Evolutionary conservation across 2,797 vertebrate genomes (phyloP).

Genomic region (Cynodonichthys magdalenae): DNA sequence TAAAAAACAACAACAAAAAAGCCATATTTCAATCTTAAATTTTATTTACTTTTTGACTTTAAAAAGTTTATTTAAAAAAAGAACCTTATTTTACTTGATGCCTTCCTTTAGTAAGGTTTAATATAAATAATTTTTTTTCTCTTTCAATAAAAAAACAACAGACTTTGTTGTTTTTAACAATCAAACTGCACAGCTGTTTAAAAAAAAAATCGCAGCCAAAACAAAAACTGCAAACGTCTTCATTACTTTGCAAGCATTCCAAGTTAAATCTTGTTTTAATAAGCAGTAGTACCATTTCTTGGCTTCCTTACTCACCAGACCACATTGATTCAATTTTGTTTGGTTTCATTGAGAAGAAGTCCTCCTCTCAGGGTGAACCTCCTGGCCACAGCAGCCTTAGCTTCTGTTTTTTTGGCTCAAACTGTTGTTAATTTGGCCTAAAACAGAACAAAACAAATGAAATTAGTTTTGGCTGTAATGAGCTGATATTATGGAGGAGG

Average conservation of each 20-base stretch:
- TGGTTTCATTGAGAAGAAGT: background rate
- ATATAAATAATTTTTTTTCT: too few relatives aligned
- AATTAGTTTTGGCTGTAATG: constrained; percentile 1
- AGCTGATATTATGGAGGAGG: constrained; percentile 5
- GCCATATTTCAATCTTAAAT: too few relatives aligned
- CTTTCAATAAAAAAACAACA: too few relatives aligned
- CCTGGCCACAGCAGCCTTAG: background rate
- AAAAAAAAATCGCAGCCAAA: background rate
- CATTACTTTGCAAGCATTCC: background rate
- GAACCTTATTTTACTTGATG: too few relatives aligned
- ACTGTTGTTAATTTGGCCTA: constrained; percentile 3
- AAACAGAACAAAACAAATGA: background rate
- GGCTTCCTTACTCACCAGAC: background rate
- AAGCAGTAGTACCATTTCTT: background rate
- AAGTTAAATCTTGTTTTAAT: background rate
- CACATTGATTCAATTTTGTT: background rate
- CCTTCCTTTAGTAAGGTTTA: too few relatives aligned
- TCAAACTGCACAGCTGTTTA: too few relatives aligned
- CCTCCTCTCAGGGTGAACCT: background rate
- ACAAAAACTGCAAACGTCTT: background rate
- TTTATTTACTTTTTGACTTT: too few relatives aligned
- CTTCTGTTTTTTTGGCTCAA: constrained; percentile 3
- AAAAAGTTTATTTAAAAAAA: too few relatives aligned
- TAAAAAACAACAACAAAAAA: too few relatives aligned
- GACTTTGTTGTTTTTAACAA: too few relatives aligned